Evolutionary conservation across 2,113 vertebrate genomes (phyloP).

Genomic region (Pao palembangensis): DNA sequence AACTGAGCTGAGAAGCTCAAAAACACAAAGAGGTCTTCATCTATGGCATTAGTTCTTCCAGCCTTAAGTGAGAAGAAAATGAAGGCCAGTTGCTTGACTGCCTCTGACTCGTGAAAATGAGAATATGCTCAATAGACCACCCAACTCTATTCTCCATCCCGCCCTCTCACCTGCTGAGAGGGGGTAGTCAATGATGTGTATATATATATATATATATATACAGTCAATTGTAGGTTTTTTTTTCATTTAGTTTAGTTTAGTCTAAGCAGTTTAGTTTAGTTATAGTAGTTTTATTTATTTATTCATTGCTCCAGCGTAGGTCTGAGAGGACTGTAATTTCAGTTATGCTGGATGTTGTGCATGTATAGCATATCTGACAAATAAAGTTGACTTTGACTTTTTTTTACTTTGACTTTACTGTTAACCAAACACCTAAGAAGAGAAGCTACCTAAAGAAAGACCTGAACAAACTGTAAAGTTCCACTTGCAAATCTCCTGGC

Average conservation of each 20-base stretch:
- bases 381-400: too few species aligned
- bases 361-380: too few species aligned
- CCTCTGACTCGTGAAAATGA: slow-evolving; percentile 81
- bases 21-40: slow-evolving; percentile 34
- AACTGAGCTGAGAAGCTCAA: slow-evolving; percentile 38
- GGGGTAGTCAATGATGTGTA: slow-evolving; percentile 78
- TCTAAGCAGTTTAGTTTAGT: too few species aligned
- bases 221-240: too few species aligned
- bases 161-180: slow-evolving; percentile 61
- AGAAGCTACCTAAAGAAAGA: slow-evolving; percentile 79
- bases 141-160: slow-evolving; percentile 22
- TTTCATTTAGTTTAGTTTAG: too few species aligned
- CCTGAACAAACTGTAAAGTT: slow-evolving; percentile 71
- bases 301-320: too few species aligned
- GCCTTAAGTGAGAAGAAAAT: slow-evolving; percentile 76
- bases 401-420: too few species aligned
- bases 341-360: too few species aligned
- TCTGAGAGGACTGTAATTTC: too few species aligned
- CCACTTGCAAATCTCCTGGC: slow-evolving; percentile 68
- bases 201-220: too few species aligned
- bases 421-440: slow-evolving; percentile 85
- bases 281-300: too few species aligned
- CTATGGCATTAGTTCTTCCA: slow-evolving; percentile 18
- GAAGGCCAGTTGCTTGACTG: slow-evolving; percentile 82
- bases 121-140: slow-evolving; percentile 50